Evolutionary conservation across 2,888 invertebrate species (phyloP).

Genomic region (Tachina lurida): DNA sequence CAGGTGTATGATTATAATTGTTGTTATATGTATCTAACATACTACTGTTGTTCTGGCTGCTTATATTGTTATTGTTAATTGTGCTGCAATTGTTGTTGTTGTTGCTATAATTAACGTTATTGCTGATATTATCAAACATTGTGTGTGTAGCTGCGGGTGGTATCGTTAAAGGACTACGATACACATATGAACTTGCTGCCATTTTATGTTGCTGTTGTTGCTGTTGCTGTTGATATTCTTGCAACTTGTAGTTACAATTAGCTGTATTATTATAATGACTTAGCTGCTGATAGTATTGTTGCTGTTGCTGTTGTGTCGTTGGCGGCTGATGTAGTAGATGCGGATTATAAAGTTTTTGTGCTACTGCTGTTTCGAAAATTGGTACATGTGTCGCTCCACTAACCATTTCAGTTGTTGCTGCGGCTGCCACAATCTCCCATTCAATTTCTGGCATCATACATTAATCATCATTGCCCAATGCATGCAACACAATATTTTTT

Average conservation of each 20-base stretch:
- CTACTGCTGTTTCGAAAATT: constrained; percentile 76
- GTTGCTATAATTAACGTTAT: constrained; percentile 53
- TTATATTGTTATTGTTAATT: constrained; percentile 59
- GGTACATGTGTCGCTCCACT: constrained; percentile 78
- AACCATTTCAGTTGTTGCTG: constrained; percentile 81
- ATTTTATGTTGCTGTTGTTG: constrained; percentile 74
- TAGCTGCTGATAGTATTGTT: constrained; percentile 70
- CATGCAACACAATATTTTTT: constrained; percentile 23
- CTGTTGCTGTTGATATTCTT: constrained; percentile 65
- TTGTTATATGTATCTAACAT: constrained; percentile 55
- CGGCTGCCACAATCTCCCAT: constrained; percentile 79
- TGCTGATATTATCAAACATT: constrained; percentile 65
- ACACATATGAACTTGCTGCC: constrained; percentile 80
- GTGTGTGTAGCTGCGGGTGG: constrained; percentile 75
- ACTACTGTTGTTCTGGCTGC: constrained; percentile 59
- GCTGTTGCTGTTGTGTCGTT: constrained; percentile 73
- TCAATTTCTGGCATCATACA: constrained; percentile 83
- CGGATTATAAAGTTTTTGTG: constrained; percentile 72
- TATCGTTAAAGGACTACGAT: constrained; percentile 81
- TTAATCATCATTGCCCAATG: constrained; percentile 29
- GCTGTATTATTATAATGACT: constrained; percentile 46
- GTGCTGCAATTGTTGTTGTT: constrained; percentile 47
- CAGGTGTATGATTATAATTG: constrained; percentile 56
- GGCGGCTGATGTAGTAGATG: constrained; percentile 71
- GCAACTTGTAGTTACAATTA: constrained; percentile 57